Evolutionary conservation across 2,888 invertebrate species (phyloP).

Genomic region (Polyploca ridens): DNA sequence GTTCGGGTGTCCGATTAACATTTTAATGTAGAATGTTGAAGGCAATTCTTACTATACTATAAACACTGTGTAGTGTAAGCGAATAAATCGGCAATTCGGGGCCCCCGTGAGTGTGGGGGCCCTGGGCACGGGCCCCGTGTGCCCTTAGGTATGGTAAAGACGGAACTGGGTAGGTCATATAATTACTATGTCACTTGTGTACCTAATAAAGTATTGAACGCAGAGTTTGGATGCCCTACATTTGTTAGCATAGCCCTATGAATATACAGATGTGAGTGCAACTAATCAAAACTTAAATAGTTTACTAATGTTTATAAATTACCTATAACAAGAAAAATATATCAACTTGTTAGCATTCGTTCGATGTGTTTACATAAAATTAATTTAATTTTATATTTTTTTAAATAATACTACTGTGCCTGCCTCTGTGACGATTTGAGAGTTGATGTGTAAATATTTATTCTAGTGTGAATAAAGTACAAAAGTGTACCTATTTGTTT

Average conservation of each 20-base stretch:
- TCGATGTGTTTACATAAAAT: background rate
- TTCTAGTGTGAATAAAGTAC: conserved; percentile 41
- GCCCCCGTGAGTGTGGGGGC: too few species aligned
- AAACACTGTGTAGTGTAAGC: too few species aligned
- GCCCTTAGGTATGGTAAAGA: too few species aligned
- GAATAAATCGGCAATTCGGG: too few species aligned
- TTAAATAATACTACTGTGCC: background rate
- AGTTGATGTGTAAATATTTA: conserved; percentile 35
- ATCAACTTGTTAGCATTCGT: background rate
- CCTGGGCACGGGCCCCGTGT: background rate
- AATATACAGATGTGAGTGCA: background rate
- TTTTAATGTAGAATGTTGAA: too few species aligned
- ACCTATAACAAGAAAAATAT: background rate
- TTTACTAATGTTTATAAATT: background rate
- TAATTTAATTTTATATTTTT: background rate
- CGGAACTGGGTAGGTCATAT: background rate
- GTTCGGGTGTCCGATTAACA: too few species aligned
- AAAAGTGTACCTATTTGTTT: conserved; percentile 24
- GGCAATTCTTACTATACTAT: too few species aligned
- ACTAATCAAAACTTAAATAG: background rate
- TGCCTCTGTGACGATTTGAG: background rate
- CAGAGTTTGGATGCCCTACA: background rate
- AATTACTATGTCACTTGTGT: conserved; percentile 5
- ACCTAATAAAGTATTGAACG: background rate
- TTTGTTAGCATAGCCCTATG: background rate